These are phyloP conservation scores for Pyrrhosoma nymphula DNA, from an alignment of 2,888 invertebrate species.

Conservation along the genomic window DNA sequence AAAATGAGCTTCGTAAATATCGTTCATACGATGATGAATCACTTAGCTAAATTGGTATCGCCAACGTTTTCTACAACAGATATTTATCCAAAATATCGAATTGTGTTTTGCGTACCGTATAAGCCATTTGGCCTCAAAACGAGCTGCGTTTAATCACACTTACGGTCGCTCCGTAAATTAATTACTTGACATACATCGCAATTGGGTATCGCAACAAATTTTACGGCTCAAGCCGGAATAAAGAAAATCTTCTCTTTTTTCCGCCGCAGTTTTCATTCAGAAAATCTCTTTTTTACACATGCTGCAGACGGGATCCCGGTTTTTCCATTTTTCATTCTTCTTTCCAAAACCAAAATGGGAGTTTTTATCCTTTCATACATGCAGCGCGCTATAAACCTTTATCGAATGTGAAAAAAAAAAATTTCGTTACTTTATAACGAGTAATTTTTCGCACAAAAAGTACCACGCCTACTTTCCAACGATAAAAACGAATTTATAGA, in stretches of 20 bases:
- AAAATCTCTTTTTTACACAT: constrained; percentile 14
- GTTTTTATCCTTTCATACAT: constrained; percentile 21
- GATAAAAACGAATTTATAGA: neutral
- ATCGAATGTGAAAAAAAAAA: neutral
- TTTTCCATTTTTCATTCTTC: constrained; percentile 42
- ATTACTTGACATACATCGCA: constrained; percentile 43
- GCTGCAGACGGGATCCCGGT: neutral
- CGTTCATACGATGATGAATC: neutral
- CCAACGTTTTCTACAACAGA: neutral
- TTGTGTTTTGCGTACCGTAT: constrained; percentile 28
- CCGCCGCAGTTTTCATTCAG: constrained; percentile 25
- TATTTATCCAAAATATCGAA: neutral
- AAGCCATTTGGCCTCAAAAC: constrained; percentile 34
- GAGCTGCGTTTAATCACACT: constrained; percentile 45
- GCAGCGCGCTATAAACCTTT: constrained; percentile 30
- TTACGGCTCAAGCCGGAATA: constrained; percentile 23
- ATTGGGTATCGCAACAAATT: neutral
- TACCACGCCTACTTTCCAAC: neutral
- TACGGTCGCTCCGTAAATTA: constrained; percentile 44
- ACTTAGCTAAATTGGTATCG: neutral
- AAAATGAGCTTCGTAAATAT: neutral
- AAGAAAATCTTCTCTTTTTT: neutral
- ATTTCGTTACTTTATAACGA: neutral
- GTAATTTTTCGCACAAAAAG: neutral
- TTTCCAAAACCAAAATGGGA: constrained; percentile 26